Conservation (phyloP, 2,113 vertebrate genomes). For the Megalops atlanticus region DNA sequence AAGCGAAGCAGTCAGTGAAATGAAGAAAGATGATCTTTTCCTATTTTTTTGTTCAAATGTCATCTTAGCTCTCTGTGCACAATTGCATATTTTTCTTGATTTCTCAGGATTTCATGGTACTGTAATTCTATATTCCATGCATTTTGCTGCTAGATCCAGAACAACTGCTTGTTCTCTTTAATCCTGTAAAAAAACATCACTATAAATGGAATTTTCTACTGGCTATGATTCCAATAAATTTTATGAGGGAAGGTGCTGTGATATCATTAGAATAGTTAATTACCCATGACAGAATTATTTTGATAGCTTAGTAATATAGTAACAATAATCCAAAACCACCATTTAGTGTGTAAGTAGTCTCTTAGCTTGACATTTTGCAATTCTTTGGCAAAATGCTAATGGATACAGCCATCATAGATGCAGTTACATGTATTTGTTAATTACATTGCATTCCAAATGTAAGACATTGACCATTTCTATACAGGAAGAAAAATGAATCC, state of each 20-base stretch:
- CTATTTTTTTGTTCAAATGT: background rate
- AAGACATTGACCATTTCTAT: background rate
- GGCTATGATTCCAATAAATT: background rate
- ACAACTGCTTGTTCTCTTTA: background rate
- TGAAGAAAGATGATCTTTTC: background rate
- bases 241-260: background rate
- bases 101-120: slow-evolving; percentile 26
- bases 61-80: background rate
- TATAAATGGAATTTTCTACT: background rate
- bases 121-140: slow-evolving; percentile 10
- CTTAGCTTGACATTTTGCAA: background rate
- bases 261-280: background rate
- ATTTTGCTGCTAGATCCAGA: slow-evolving; percentile 15
- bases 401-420: background rate
- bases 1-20: background rate
- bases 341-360: no score
- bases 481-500: background rate
- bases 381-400: background rate
- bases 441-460: background rate
- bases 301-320: background rate
- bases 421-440: background rate
- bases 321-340: no score
- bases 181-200: slow-evolving; percentile 12
- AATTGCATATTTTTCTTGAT: background rate
- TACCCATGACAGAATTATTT: background rate